Percentiles rank a stretch among this genome's conserved stretches.
phyloP scores from a whole-genome alignment of 2,888 invertebrate genomes.

The Torymus auratus region DNA sequence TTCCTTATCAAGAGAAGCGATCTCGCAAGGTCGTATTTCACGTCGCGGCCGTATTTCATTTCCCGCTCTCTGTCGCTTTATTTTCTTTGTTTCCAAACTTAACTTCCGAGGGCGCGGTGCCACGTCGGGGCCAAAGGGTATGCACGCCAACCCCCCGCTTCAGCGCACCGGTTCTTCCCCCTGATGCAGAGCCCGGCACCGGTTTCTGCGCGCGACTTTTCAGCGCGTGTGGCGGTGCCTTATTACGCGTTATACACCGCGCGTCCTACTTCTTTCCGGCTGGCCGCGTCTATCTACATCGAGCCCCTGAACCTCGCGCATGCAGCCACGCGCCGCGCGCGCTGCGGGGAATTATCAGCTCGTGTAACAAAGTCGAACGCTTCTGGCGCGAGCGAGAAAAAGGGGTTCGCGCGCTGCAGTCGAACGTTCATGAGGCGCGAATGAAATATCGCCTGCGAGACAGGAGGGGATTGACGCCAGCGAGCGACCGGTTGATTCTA shows the following conservation, averaged over 20 bases:
- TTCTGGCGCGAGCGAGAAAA: conserved; percentile 6
- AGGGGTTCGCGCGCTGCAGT: not conserved
- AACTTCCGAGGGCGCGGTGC: conserved; percentile 39
- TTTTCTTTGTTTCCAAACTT: conserved; percentile 48
- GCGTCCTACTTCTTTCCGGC: conserved; percentile 37
- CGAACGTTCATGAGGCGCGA: conserved; percentile 44
- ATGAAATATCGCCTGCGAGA: conserved; percentile 46
- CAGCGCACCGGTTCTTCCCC: no score
- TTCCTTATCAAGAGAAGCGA: conserved; percentile 25
- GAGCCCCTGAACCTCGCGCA: conserved; percentile 8
- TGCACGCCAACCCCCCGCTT: no score
- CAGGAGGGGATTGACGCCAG: not conserved
- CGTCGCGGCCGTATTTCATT: conserved; percentile 30
- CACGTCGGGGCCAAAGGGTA: no score
- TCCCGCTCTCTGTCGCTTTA: not conserved
- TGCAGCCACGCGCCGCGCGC: conserved; percentile 46
- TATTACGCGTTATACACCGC: not conserved
- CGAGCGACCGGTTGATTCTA: conserved; percentile 35
- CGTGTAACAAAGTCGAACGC: conserved; percentile 52
- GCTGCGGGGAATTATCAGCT: conserved; percentile 59
- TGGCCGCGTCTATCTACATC: conserved; percentile 17
- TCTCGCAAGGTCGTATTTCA: conserved; percentile 41
- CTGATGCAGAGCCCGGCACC: not conserved
- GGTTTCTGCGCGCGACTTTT: conserved; percentile 12
- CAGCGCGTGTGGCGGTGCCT: not conserved